Conservation (phyloP, 2,113 vertebrate genomes). For the Prunella himalayana region DNA sequence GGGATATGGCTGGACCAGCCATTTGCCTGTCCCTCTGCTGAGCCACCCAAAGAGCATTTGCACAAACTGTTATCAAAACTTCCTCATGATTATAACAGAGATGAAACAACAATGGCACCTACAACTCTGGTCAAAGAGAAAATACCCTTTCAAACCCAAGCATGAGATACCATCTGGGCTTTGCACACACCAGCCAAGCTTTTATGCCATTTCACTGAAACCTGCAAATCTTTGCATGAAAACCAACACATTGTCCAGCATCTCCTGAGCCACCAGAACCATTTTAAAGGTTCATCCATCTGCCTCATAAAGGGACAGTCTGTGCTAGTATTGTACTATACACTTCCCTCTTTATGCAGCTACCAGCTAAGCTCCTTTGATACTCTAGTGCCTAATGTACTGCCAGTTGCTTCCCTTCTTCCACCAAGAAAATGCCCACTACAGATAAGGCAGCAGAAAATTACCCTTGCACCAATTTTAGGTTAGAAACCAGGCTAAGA, state of each 20-base stretch:
- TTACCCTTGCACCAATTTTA: not conserved
- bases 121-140: not conserved
- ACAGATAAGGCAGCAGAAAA: not conserved
- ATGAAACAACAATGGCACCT: not conserved
- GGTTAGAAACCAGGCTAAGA: not conserved
- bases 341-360: not conserved
- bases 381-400: not conserved
- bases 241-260: not conserved
- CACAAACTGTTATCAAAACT: not conserved
- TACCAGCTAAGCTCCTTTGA: not conserved
- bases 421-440: not conserved
- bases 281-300: not conserved
- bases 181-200: not conserved
- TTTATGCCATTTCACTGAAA: not conserved
- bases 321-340: not conserved
- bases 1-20: not conserved
- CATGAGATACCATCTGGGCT: not conserved
- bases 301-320: not conserved
- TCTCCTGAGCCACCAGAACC: not conserved
- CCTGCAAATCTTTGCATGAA: not conserved
- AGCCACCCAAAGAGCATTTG: not conserved
- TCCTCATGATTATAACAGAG: not conserved
- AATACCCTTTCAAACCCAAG: not conserved
- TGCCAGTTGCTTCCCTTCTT: not conserved
- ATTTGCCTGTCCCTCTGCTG: not conserved